Percentiles rank a stretch among this genome's conserved stretches.
Evolutionary conservation across 2,797 vertebrate species (phyloP).

Genomic region (Crax fasciolata): DNA sequence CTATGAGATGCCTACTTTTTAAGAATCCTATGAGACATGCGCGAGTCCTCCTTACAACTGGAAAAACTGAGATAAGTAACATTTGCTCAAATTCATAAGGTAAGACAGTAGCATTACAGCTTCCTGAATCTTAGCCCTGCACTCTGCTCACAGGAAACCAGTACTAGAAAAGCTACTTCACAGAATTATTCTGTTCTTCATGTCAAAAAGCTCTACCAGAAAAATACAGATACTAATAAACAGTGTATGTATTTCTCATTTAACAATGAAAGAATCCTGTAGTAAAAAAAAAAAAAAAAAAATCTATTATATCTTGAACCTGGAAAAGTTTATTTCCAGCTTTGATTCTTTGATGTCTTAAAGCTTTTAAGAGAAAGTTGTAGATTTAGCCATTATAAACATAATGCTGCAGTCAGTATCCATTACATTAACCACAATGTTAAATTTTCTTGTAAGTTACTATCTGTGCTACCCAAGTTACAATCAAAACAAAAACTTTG

Average conservation of each 20-base stretch:
- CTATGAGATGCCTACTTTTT: not conserved
- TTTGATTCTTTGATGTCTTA: constrained; percentile 34
- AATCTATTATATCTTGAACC: constrained; percentile 1
- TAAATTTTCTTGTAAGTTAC: constrained; percentile 20
- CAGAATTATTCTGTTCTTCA: constrained; percentile 29
- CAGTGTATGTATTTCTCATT: not conserved
- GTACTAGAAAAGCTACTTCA: not conserved
- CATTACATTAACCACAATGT: not conserved
- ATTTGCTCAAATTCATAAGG: constrained; percentile 3
- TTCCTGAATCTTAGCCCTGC: not conserved
- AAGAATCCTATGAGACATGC: not conserved
- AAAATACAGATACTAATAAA: not conserved
- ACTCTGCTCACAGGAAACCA: not conserved
- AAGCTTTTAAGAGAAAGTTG: constrained; percentile 52
- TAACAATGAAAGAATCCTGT: not conserved
- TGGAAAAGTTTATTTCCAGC: constrained; percentile 34
- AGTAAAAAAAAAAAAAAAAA: constrained; percentile 26
- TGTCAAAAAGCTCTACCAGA: not conserved
- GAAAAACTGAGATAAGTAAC: constrained; percentile 1
- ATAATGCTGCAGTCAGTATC: not conserved
- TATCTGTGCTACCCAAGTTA: constrained; percentile 14
- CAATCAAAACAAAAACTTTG: constrained; percentile 34
- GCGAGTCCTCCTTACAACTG: not conserved
- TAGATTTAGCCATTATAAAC: constrained; percentile 3
- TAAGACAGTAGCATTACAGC: not conserved